Evolutionary conservation across 2,888 invertebrate species (phyloP), one percentile per base, ranked within the genome.

Genomic region (Anthoptus insignis): DNA sequence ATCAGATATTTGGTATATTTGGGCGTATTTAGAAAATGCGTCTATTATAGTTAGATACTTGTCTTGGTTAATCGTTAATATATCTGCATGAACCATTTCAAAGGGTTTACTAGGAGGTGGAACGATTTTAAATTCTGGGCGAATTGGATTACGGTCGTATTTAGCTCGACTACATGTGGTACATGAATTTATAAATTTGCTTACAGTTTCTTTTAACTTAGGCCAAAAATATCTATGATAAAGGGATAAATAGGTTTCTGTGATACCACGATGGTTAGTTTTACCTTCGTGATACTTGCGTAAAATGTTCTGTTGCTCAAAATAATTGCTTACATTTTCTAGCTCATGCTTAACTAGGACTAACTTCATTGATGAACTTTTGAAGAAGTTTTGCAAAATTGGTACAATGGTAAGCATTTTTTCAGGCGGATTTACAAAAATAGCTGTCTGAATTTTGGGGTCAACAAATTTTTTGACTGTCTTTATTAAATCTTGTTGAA

Each of bases 191-290:
- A 63, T 56, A 47, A 24, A 63, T 47, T 63, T 56, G 13, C n/a
- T 27, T 32, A 32, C 32, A 32, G 54, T 42, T 42, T 39, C 45
- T 19, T 49, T 63, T n/a, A 50, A 14, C n/a, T 59, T 50, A 49
- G 49, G 59, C 34, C 34, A 53, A 32, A 53, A 53, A 53, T 53
- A 53, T 7, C 19, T 16, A 19, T 34, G 29, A 19, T 16, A 53
- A 19, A 74, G 27, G 7, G 74, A 65, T 21, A 72, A 27, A 21
- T 63, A 69, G 9, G 64, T 66, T 42, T 74, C 70, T 19, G 60
- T 72, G 9, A 72, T 76, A 3, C 74, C 73, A 0, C 72, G 53
- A 32, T 74, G 72, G 37, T 74, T 76, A 0, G 73, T 74, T 64
- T 74, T 74, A 1, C 74, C 76, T 0, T 72, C 72, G 56, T 75